Conservation (phyloP, 1,140 invertebrate species). For the Microplitis demolitor region DNA sequence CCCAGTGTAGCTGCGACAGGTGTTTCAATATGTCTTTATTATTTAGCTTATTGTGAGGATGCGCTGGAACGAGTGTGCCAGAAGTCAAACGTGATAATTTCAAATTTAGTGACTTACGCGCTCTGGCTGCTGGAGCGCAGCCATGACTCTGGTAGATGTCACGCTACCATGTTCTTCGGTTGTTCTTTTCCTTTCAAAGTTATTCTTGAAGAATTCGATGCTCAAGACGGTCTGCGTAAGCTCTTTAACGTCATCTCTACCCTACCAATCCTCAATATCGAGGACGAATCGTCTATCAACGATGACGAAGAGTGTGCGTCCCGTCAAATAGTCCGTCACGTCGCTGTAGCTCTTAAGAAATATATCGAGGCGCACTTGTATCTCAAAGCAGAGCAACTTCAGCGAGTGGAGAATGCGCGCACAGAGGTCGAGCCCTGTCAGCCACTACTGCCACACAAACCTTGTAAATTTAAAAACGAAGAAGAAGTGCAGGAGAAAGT, state of each 20-base stretch:
- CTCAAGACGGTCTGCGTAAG: conserved; percentile 88
- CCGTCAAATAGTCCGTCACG: conserved; percentile 92
- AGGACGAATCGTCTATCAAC: conserved; percentile 73
- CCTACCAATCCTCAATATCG: conserved; percentile 75
- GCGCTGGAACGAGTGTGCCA: conserved; percentile 94
- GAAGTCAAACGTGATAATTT: conserved; percentile 77
- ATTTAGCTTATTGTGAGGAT: conserved; percentile 95
- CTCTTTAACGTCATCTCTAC: conserved; percentile 94
- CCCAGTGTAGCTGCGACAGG: conserved; percentile 95
- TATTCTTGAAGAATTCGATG: conserved; percentile 91
- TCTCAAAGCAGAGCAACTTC: conserved; percentile 81
- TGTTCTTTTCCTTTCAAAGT: conserved; percentile 90
- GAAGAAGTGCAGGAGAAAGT: conserved; percentile 85
- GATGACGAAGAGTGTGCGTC: conserved; percentile 91
- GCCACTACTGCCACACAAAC: conserved; percentile 68
- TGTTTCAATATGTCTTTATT: conserved; percentile 94
- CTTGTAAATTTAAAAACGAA: conserved; percentile 73
- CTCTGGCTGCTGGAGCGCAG: conserved; percentile 94
- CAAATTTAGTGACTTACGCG: conserved; percentile 82
- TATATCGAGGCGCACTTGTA: conserved; percentile 93
- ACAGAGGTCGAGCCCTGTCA: conserved; percentile 53
- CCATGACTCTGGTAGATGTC: conserved; percentile 93
- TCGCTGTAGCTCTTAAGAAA: conserved; percentile 86
- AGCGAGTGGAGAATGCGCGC: conserved; percentile 65
- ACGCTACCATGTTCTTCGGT: conserved; percentile 97